phyloP scores from a whole-genome alignment of 1,140 invertebrate species.

The Macrobrachium nipponense region DNA sequence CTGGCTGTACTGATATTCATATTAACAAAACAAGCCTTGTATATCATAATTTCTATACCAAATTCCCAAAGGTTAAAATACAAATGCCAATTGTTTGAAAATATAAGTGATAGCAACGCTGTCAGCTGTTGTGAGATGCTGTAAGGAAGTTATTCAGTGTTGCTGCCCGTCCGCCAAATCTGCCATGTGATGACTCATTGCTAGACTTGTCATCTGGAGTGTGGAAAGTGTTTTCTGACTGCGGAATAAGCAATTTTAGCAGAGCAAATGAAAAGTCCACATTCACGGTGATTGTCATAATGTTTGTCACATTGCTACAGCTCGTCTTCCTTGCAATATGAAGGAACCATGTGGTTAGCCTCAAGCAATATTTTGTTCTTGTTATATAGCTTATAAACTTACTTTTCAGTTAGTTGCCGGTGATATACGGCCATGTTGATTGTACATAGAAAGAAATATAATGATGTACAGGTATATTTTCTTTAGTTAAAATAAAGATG shows the following conservation, averaged over 20 bases:
- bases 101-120: constrained; percentile 10
- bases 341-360: constrained; percentile 36
- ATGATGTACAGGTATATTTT: constrained; percentile 53
- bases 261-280: constrained; percentile 21
- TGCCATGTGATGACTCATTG: constrained; percentile 26
- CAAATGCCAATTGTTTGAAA: constrained; percentile 4
- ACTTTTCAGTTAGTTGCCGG: constrained; percentile 17
- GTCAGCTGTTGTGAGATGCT: constrained; percentile 36
- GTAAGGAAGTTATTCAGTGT: constrained; percentile 26
- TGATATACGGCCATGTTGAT: constrained; percentile 14
- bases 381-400: constrained; percentile 46
- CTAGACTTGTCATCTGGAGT: constrained; percentile 7
- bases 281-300: constrained; percentile 13
- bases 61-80: not conserved
- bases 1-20: not conserved
- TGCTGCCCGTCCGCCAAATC: constrained; percentile 48
- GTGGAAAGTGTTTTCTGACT: constrained; percentile 11
- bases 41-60: not conserved
- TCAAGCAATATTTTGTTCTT: constrained; percentile 48
- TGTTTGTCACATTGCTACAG: constrained; percentile 18
- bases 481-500: constrained; percentile 39
- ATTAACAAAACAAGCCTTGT: not conserved
- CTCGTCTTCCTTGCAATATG: constrained; percentile 45
- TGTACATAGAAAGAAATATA: constrained; percentile 45
- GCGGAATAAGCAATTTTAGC: constrained; percentile 2